Evolutionary conservation across 1,140 invertebrate genomes (phyloP), one percentile per base, ranked within the genome.

Genomic region (Pseudomyrmex cubaensis): DNA sequence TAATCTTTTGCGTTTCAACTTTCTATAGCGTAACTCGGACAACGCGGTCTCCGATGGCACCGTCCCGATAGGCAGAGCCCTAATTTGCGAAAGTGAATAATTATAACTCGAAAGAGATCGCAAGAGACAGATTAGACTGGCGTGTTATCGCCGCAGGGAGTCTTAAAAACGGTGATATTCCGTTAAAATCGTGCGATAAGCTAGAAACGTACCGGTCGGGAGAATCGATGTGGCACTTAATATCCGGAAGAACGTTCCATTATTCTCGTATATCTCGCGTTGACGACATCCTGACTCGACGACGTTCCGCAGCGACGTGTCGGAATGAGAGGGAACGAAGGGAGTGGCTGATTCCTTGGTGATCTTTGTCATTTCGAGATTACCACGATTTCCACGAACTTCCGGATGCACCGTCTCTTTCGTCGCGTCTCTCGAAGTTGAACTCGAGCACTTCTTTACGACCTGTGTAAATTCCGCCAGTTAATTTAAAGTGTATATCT

Each of bases 141-240:
- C 48, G 35, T 25, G 25, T 56, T 52, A 57, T 48, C 44, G 64
- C 15, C 15, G 35, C 15, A 7, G 1, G 44, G 17, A 10, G 50
- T 2, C 12, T 80, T 44, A 73, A 85, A 46, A 54, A 54, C 13
- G 10, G 62, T 25, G 17, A 57, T 15, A 20, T 84, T 69, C 57
- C 56, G n/a, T 69, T 35, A 35, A 69, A 57, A n/a, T 2, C 12
- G 2, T 54, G 25, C 59, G 44, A 66, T 80, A 80, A 59, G 44
- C 17, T 13, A 3, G 48, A 13, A n/a, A 15, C 54, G 15, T 80
- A 80, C 76, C 54, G 22, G 66, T 72, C 15, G 76, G 22, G n/a
- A 35, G 76, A 20, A 80, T 80, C 66, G 76, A 20, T n/a, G 76
- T 59, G 46, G 59, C 15, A 57, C 70, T 77, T 52, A 70, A 86